A percentile compares a stretch with the other conserved stretches of the same genome.
Evolutionary conservation across 2,888 invertebrate genomes (phyloP).

Genomic region (Agrochola macilenta): DNA sequence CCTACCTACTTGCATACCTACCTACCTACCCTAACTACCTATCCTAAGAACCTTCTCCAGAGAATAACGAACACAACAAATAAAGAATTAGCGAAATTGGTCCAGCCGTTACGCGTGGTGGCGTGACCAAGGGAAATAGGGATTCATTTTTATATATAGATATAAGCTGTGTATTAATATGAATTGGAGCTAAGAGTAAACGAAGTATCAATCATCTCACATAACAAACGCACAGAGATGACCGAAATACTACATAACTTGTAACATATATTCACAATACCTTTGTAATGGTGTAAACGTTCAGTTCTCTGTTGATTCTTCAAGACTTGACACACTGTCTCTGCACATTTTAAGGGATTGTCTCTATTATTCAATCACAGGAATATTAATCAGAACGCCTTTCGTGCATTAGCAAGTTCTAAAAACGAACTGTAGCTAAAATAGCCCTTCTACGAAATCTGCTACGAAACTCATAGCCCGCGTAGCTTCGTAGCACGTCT

Average conservation of each 20-base stretch:
- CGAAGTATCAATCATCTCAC: neutral
- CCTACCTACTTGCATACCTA: too few species aligned
- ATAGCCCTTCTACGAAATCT: neutral
- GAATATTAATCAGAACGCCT: neutral
- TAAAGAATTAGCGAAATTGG: too few species aligned
- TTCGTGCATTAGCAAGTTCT: neutral
- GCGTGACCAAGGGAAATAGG: too few species aligned
- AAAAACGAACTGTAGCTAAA: conserved; percentile 3
- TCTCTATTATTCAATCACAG: neutral
- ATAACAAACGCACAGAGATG: neutral
- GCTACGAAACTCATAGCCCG: conserved; percentile 36
- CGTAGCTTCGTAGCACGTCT: conserved; percentile 51
- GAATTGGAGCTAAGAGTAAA: neutral
- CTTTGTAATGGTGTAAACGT: neutral
- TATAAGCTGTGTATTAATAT: neutral
- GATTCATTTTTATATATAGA: too few species aligned
- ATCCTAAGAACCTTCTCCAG: too few species aligned
- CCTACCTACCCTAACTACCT: too few species aligned
- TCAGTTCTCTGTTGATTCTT: neutral
- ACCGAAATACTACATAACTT: neutral
- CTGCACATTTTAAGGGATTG: neutral
- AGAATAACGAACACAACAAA: too few species aligned
- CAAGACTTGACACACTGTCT: neutral
- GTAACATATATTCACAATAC: neutral
- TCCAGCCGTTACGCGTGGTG: too few species aligned